Base-by-base conservation (phyloP, 1,140 invertebrate genomes). In the Anastatus disparis region DNA sequence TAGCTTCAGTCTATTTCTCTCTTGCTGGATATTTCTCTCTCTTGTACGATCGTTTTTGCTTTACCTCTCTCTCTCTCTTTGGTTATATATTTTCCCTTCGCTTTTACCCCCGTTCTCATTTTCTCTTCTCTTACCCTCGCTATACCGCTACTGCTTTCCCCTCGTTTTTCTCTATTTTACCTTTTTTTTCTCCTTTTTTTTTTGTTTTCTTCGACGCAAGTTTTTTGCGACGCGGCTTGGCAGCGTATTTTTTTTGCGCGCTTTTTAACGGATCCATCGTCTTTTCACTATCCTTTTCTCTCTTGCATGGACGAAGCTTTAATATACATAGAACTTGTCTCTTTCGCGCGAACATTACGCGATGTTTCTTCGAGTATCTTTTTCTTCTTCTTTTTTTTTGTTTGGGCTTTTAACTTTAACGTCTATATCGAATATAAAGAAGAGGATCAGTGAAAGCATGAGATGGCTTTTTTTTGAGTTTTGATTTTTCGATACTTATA, bases 41-140 rank as follows among this genome's bases (percentile, higher is more conserved):
- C 46, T 3, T 29, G 50, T 56, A 58, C 55, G 61, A 59, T 69
- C 72, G 53, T 73, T 68, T 71, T 61, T 64, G 44, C 53, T 65
- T 52, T 40, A 38, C 27, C 64, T 73, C 48, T 59, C 56, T 56
- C 58, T 52, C 61, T 50, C 62, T 55, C 64, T 70, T 40, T 58
- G 22, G 52, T 48, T 63, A 63, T 75, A 67, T 64, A 66, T 72
- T 70, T 70, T 70, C 67, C 67, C 67, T 70, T 63, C 58, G 48
- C 75, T 76, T 76, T 73, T 69, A 64, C 70, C 53, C 56, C 63
- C 71, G 63, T 74, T 67, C 44, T 62, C 66, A 71, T 59, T 64
- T 64, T 56, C 63, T 56, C 69, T 59, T 35, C 61, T n/a, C n/a
- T n/a, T n/a, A 24, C 63, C 48, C 48, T 62, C 48, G 56, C 66